Conservation (phyloP, 2,113 vertebrate species). For the Oreochromis niloticus region DNA sequence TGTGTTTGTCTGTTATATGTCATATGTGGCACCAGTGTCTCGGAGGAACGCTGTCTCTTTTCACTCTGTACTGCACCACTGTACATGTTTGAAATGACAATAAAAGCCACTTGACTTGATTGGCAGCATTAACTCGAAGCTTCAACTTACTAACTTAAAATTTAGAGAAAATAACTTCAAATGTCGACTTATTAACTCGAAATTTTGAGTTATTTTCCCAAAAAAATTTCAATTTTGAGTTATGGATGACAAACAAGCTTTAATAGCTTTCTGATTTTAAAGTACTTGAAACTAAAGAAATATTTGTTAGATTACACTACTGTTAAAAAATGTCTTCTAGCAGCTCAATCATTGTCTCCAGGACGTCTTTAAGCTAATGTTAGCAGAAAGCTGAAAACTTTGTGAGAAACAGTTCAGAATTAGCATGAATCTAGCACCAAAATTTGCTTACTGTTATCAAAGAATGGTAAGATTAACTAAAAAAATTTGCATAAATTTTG, state of each 20-base stretch:
- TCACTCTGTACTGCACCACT: not conserved
- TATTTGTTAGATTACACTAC: not conserved
- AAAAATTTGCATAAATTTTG: not conserved
- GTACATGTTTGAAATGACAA: not conserved
- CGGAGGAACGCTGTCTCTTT: too few species aligned
- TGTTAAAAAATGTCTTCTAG: not conserved
- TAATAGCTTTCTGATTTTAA: not conserved
- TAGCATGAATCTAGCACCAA: not conserved
- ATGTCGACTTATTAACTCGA: fast-evolving
- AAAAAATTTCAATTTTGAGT: not conserved
- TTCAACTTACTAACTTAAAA: not conserved
- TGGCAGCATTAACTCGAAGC: not conserved
- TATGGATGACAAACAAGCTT: not conserved
- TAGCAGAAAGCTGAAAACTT: not conserved
- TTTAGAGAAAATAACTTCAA: not conserved
- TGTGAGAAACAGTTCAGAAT: not conserved
- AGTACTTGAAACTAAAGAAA: not conserved
- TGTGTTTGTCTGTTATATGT: not conserved
- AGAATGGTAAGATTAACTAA: not conserved
- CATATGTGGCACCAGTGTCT: not conserved
- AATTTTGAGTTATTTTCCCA: fast-evolving
- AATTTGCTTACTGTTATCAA: not conserved
- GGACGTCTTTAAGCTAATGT: not conserved
- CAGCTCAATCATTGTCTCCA: not conserved
- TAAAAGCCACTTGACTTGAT: not conserved